These are phyloP conservation scores for Coturnix japonica DNA, from an alignment of 2,113 vertebrate species.

Conservation along the genomic window DNA sequence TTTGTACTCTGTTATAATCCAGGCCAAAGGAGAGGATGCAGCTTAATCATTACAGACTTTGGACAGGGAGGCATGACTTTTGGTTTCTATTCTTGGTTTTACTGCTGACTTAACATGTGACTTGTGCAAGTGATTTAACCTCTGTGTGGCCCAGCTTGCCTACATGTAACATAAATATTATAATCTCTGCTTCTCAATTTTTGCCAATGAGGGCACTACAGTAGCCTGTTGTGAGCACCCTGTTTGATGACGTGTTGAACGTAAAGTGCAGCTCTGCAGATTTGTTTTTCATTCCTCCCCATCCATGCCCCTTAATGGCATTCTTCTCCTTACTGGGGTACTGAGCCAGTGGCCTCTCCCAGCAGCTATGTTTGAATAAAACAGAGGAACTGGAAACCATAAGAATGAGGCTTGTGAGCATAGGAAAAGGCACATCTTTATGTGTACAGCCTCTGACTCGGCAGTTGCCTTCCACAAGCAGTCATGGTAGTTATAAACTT, in stretches of 20 bases:
- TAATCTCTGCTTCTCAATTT: conserved; percentile 8
- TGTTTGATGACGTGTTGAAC: not conserved
- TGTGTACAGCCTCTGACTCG: not conserved
- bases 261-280: not conserved
- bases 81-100: conserved; percentile 57
- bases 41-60: conserved; percentile 65
- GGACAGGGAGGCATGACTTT: conserved; percentile 30
- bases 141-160: not conserved
- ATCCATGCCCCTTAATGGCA: not conserved
- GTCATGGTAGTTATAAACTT: not conserved
- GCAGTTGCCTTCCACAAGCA: not conserved
- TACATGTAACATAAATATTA: conserved; percentile 16
- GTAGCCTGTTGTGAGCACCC: not conserved
- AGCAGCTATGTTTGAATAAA: not conserved
- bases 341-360: not conserved
- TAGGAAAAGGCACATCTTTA: not conserved
- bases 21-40: conserved; percentile 40
- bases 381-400: not conserved
- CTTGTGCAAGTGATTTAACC: conserved; percentile 33
- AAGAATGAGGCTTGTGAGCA: not conserved
- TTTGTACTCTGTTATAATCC: not conserved
- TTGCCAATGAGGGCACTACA: not conserved
- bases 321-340: not conserved
- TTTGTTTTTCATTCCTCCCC: not conserved
- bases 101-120: conserved; percentile 51